These are phyloP conservation scores for Ormyrus thymus DNA, from an alignment of 2,888 invertebrate species.

Conservation along the genomic window DNA sequence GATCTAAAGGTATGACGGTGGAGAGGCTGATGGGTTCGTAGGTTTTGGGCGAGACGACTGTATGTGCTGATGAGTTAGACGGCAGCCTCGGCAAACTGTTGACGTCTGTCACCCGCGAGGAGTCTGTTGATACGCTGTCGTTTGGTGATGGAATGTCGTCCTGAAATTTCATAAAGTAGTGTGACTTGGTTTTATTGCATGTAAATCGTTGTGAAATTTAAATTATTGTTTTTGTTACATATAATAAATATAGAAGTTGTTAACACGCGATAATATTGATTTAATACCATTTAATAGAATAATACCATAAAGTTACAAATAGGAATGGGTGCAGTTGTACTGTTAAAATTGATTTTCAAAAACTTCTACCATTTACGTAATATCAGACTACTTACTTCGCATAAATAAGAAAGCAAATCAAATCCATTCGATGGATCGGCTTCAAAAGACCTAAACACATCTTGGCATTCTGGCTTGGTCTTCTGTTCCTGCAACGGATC, in stretches of 20 bases:
- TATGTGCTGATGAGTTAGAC: slow-evolving; percentile 46
- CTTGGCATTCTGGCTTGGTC: slow-evolving; percentile 50
- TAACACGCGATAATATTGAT: no score
- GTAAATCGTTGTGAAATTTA: not conserved
- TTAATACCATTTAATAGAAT: no score
- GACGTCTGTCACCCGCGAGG: slow-evolving; percentile 51
- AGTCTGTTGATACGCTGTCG: slow-evolving; percentile 63
- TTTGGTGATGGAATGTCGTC: slow-evolving; percentile 63
- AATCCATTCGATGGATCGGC: slow-evolving; percentile 66
- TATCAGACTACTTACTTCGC: slow-evolving; percentile 67
- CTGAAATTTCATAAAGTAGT: slow-evolving; percentile 57
- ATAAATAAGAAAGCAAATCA: slow-evolving; percentile 72
- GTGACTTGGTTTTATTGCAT: not conserved
- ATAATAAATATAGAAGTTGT: not conserved
- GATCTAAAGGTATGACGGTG: not conserved
- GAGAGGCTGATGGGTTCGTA: slow-evolving; percentile 43
- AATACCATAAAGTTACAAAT: no score
- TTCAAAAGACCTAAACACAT: slow-evolving; percentile 64
- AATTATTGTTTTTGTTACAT: not conserved
- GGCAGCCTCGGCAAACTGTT: slow-evolving; percentile 51
- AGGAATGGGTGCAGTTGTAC: no score
- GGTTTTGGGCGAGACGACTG: slow-evolving; percentile 48
- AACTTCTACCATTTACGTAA: no score
- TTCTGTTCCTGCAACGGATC: slow-evolving; percentile 9
- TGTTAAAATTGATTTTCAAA: no score